Evolutionary conservation across 1,140 invertebrate species (phyloP), one percentile per base, ranked within the genome.

Genomic region (Polypedilum pembai): DNA sequence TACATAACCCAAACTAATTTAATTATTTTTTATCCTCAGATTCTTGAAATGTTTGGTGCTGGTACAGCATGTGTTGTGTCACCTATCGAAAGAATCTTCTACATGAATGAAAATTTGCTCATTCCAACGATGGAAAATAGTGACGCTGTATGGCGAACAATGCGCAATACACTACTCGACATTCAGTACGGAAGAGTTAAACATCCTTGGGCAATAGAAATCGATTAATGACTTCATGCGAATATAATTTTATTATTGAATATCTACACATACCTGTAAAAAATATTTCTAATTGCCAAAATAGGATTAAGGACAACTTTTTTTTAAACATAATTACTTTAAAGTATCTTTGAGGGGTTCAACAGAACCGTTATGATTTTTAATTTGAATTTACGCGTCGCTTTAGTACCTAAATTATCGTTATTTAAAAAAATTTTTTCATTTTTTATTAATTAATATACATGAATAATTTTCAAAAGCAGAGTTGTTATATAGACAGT

Each of bases 61-160:
- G 96, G 96, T 74, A 99, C 96, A 18, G 96, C 96, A 0, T 95
- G 93, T 78, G 86, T 96, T 72, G 90, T 99, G 0, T 95, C 92
- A 80, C 96, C 96, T 1, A 88, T 99, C 56, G 90, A 89, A 40
- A 85, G 87, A 40, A 94, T 99, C 74, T 85, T 89, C 45, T 96
- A 90, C 80, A 74, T 89, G 75, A 89, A 86, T 3, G 77, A 87
- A 76, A 79, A 85, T 76, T 83, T 95, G 74, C 78, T 86, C 7
- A 87, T 95, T 75, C 92, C 92, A 75, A 95, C 94, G 1, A 87
- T 90, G 82, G 84, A 91, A 75, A 90, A 93, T 69, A 73, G 84
- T 17, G 83, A 88, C 66, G 87, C 91, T 0, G 75, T 95, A 73
- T 88, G 85, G 79, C 85, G 88, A 76, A 86, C 87, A 74, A 86